phyloP scores from a whole-genome alignment of 2,113 vertebrate genomes.

The Garra rufa region DNA sequence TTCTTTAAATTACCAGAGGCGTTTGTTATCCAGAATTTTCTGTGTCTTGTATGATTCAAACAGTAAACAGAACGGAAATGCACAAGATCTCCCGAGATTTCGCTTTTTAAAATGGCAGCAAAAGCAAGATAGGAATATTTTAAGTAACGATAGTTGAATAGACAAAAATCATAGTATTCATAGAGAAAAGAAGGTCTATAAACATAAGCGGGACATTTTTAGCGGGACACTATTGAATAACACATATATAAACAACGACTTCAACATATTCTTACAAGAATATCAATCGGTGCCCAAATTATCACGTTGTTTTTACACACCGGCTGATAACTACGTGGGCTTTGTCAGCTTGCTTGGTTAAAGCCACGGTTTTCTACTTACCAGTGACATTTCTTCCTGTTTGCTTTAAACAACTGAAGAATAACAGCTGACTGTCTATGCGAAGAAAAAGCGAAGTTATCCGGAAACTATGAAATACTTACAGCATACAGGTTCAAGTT shows the following conservation, averaged over 20 bases:
- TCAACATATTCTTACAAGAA: neutral
- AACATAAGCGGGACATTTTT: neutral
- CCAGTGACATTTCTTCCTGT: neutral
- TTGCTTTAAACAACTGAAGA: neutral
- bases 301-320: neutral
- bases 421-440: too few relatives aligned
- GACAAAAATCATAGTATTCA: neutral
- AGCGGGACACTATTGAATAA: neutral
- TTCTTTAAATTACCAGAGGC: neutral
- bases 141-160: neutral
- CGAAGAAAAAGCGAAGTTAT: neutral
- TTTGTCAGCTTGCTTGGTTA: constrained; percentile 11
- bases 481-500: constrained; percentile 15
- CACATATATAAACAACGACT: neutral
- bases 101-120: neutral
- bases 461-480: constrained; percentile 23
- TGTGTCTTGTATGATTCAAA: neutral
- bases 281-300: neutral
- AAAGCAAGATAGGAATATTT: neutral
- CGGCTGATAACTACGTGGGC: neutral
- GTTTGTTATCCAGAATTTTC: neutral
- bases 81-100: neutral
- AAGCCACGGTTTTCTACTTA: neutral
- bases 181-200: too few relatives aligned
- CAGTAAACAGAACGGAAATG: neutral